Base-by-base conservation (phyloP, 2,888 invertebrate species). In the Trimorus sp. region DNA sequence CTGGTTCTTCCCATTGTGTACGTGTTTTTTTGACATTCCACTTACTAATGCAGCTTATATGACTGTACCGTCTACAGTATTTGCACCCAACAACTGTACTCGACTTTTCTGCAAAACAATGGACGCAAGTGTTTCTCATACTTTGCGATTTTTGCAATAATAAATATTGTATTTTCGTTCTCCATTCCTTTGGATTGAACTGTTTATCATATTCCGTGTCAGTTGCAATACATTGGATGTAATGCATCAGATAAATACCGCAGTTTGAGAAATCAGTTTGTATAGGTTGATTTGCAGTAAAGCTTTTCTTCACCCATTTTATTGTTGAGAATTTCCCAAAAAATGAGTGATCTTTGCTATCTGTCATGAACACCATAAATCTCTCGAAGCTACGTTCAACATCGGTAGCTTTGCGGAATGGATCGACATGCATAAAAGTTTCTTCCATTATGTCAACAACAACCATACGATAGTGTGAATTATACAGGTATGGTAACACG, bases 51-150 rank as follows among this genome's bases (percentile, higher is more conserved):
- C 58, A 58, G 14, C 14, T 58, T 0, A 0, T 38, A n/a, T 58
- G 58, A 16, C n/a, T n/a, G 37, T 58, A 58, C 14, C 58, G 36
- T 58, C 58, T 37, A 37, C 58, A 58, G 14, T 58, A 58, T 6
- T 38, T 58, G 40, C 58, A 58, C 2, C 11, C 37, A 2, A 58
- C n/a, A 3, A 38, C n/a, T n/a, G n/a, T 5, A 14, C 38, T 38
- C 8, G 2, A 2, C 38, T 38, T 58, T 5, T 6, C n/a, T 0
- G n/a, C n/a, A 38, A 58, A 58, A 16, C 58, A 58, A 26, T 26
- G 26, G 4, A 59, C 4, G 16, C 59, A 59, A 3, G 42, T 59
- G 15, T 14, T 37, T 59, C 42, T 59, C 40, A 59, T 59, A 15
- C 15, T 38, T 0, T 3, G 0, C 1, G 59, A 59, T 11, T 59